phyloP scores from a whole-genome alignment of 2,888 invertebrate species.

The Allolobophora icterica region DNA sequence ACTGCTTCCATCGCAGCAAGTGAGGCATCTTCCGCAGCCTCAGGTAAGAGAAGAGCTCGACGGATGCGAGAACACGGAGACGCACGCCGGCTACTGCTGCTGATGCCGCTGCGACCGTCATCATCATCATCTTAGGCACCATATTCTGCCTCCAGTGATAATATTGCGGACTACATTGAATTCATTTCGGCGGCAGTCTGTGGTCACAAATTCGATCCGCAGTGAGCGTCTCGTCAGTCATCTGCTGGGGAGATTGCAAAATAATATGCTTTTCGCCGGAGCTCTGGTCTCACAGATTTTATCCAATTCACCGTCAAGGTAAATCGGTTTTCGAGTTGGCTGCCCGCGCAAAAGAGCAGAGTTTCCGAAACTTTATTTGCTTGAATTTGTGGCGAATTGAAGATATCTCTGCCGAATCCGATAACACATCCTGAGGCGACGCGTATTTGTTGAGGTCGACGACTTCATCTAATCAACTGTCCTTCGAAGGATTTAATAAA shows the following conservation, averaged over 20 bases:
- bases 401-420: slow-evolving; percentile 20
- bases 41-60: not conserved
- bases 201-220: slow-evolving; percentile 21
- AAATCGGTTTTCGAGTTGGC: slow-evolving; percentile 26
- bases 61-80: not conserved
- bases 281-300: slow-evolving; percentile 3
- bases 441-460: not conserved
- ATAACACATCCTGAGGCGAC: slow-evolving; percentile 12
- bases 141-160: slow-evolving; percentile 15
- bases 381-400: not conserved
- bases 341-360: not conserved
- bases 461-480: not conserved
- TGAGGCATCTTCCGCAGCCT: not conserved
- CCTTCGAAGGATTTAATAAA: slow-evolving; percentile 1
- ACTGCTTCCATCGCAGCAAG: not conserved
- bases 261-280: slow-evolving; percentile 22
- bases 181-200: not conserved
- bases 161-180: slow-evolving; percentile 26
- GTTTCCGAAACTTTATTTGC: slow-evolving; percentile 27
- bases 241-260: slow-evolving; percentile 22
- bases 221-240: not conserved
- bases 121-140: not conserved
- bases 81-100: not conserved
- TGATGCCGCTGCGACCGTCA: not conserved
- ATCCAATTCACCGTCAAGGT: slow-evolving; percentile 24